These are phyloP conservation scores for Chrysoperla carnea DNA, from an alignment of 1,140 invertebrate genomes.

Conservation along the genomic window DNA sequence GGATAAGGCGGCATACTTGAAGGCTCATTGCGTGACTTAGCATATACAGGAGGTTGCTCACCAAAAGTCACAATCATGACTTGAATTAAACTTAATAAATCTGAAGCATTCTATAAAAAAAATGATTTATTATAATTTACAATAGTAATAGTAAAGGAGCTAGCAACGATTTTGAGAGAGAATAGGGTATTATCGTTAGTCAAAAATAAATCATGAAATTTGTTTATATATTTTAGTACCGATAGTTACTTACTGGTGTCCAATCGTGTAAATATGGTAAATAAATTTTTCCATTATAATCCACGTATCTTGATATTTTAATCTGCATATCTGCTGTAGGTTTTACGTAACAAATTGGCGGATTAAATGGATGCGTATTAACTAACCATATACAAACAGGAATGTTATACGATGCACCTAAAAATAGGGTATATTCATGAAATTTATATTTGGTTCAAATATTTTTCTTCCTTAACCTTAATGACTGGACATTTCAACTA, in stretches of 20 bases:
- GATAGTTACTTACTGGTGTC: slow-evolving; percentile 47
- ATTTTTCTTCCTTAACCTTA: too few relatives aligned
- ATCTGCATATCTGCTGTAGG: slow-evolving; percentile 93
- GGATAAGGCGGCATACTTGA: slow-evolving; percentile 38
- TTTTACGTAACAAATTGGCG: slow-evolving; percentile 94
- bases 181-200: too few relatives aligned
- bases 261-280: slow-evolving; percentile 94
- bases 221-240: slow-evolving; percentile 1
- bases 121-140: background rate
- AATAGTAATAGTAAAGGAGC: background rate
- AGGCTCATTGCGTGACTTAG: slow-evolving; percentile 37
- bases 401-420: slow-evolving; percentile 82
- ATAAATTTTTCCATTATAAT: slow-evolving; percentile 91
- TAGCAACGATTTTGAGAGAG: too few relatives aligned
- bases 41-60: slow-evolving; percentile 86
- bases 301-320: slow-evolving; percentile 85
- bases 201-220: too few relatives aligned
- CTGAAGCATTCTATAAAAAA: slow-evolving; percentile 49
- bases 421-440: slow-evolving; percentile 9
- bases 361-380: slow-evolving; percentile 92
- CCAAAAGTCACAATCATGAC: slow-evolving; percentile 88
- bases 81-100: slow-evolving; percentile 72
- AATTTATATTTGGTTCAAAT: too few relatives aligned
- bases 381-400: slow-evolving; percentile 91
- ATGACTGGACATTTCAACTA: too few relatives aligned